Base-by-base conservation (phyloP, 2,888 invertebrate species). In the Andrena chrysosceles region DNA sequence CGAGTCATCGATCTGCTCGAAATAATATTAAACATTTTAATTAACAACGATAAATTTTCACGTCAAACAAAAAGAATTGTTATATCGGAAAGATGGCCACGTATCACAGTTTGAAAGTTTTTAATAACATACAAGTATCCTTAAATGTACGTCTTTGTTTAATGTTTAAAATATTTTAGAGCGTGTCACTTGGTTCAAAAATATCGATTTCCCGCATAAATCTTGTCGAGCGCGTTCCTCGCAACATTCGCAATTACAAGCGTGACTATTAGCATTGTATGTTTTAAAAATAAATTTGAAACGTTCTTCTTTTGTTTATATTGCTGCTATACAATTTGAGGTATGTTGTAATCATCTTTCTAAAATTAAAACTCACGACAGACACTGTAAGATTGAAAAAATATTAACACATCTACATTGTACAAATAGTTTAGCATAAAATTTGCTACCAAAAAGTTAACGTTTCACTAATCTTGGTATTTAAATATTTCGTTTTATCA, bases 81-180 rank as follows among this genome's bases (percentile, higher is more conserved):
- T 80, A 68, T 63, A 49, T 26, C 42, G 64, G 63, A 66, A 75
- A 85, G 77, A 83, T 77, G 79, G 63, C 71, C 71, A 68, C 29
- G 8, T 86, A 86, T 86, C 86, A 86, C 86, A 86, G 86, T 77
- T 82, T 56, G 67, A 69, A 84, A 63, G 66, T 74, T 74, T 64
- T 62, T 49, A 69, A 67, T 72, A 29, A 42, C 33, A 60, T 76
- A 77, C 33, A 42, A 59, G 48, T 67, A 79, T 72, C 56, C 49
- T 49, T 63, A 77, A 60, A 13, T 72, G n/a, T 56, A 78, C 68
- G 49, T 59, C 62, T 10, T 59, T 35, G 8, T 70, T 49, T 56
- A 42, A 69, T 33, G 20, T 60, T 49, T 33, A 23, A 29, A 62
- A 20, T 54, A 8, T 71, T 60, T 63, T 7, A 31, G 52, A 49